Conservation (phyloP, 2,888 invertebrate genomes). For the Arctia plantaginis region DNA sequence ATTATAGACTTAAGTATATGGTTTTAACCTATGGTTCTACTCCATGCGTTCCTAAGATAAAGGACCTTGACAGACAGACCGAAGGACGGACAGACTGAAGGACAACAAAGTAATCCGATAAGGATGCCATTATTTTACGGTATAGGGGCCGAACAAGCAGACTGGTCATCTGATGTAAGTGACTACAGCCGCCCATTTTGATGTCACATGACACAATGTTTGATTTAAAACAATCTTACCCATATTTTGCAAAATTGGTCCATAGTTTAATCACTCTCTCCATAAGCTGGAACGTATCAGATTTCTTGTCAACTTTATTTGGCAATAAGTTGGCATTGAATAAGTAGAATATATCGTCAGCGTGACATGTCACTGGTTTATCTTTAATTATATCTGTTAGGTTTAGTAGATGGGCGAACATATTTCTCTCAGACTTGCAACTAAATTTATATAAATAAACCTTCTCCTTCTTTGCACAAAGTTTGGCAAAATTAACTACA, state of each 20-base stretch:
- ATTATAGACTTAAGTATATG: too few relatives aligned
- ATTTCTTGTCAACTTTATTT: conserved; percentile 38
- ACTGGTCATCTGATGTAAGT: too few relatives aligned
- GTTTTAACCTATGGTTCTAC: too few relatives aligned
- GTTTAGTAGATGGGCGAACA: conserved; percentile 33
- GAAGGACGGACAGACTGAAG: too few relatives aligned
- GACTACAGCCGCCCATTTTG: too few relatives aligned
- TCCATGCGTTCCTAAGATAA: too few relatives aligned
- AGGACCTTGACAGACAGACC: too few relatives aligned
- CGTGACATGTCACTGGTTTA: conserved; percentile 48
- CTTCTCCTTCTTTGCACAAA: conserved; percentile 46
- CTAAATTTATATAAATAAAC: conserved; percentile 62
- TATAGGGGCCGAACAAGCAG: too few relatives aligned
- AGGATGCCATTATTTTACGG: too few relatives aligned
- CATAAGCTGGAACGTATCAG: conserved; percentile 53
- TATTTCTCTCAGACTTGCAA: conserved; percentile 60
- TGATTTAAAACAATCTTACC: conserved; percentile 47
- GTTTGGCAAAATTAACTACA: conserved; percentile 49
- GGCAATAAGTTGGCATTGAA: conserved; percentile 46
- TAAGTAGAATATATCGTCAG: conserved; percentile 59
- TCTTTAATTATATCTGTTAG: conserved; percentile 32
- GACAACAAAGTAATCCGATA: too few relatives aligned
- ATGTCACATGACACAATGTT: too few relatives aligned
- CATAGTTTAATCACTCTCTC: conserved; percentile 56
- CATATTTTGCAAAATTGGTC: conserved; percentile 64